Base-by-base conservation (phyloP, 2,888 invertebrate genomes). In the Hypselothyrea guttata region DNA sequence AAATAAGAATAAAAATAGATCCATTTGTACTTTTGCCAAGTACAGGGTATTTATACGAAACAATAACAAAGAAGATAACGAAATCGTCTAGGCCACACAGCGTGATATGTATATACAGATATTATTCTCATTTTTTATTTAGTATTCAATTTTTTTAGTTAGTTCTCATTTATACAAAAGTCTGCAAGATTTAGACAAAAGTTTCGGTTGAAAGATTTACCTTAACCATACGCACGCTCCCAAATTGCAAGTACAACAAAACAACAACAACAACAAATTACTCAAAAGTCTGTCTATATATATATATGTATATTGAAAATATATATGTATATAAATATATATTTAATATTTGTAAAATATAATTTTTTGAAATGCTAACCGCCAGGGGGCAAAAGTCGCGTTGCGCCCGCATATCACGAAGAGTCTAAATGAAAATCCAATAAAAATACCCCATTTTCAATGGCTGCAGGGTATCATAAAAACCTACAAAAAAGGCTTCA, bases 51-150 rank as follows among this genome's bases (percentile, higher is more conserved):
- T 7, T 33, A 44, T 22, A 42, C 31, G 12, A 47, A 49, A 51
- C 33, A 56, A 44, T 38, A 60, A 54, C 53, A 76, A 54, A 44
- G 33, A 47, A 67, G 34, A 58, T 45, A 52, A 60, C 60, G 61
- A 61, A 70, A 60, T 59, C 60, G 77, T 75, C 77, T 76, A 54
- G 77, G 70, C 67, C 67, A 81, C 74, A 70, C 52, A 63, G 70
- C 77, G 81, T 76, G 70, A 81, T 81, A 74, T 77, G 74, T 77
- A 81, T 58, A 75, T 81, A 76, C 57, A 79, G 59, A 62, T 64
- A 62, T 46, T 63, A 51, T 54, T 45, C 52, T 56, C 53, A 51
- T 53, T 57, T 53, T 63, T 53, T 57, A 56, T 70, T 49, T 58
- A 70, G 64, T 47, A 58, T 53, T 63, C 13, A 27, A 28, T 27